These are phyloP conservation scores for Trematocara variabile DNA, from an alignment of 2,113 vertebrate species.

Conservation along the genomic window DNA sequence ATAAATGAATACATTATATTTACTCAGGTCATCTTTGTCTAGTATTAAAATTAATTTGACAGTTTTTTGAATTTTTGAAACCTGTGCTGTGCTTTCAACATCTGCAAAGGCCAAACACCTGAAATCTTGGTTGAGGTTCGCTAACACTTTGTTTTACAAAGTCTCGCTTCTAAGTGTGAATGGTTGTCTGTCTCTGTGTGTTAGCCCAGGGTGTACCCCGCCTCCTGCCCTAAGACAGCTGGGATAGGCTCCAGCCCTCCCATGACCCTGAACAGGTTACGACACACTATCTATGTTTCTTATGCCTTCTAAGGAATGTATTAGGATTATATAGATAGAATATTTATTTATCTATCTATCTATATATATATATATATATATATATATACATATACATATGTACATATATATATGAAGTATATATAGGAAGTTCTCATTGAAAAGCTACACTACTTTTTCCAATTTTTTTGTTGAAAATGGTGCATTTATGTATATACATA, in stretches of 20 bases:
- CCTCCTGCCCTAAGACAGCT: neutral
- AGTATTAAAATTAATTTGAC: neutral
- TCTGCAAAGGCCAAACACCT: neutral
- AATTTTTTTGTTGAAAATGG: neutral
- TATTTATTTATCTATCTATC: no score
- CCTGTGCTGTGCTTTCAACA: neutral
- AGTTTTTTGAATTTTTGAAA: neutral
- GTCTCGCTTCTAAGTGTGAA: neutral
- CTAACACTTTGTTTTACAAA: neutral
- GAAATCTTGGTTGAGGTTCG: neutral
- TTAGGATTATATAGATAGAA: neutral
- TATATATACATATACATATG: no score
- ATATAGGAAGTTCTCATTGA: neutral
- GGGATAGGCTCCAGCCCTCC: neutral
- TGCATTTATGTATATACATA: neutral
- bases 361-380: no score
- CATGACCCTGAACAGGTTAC: neutral
- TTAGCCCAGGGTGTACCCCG: neutral
- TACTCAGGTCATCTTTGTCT: neutral
- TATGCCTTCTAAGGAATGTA: neutral
- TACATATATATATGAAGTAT: no score
- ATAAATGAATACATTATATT: neutral
- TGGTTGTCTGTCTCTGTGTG: neutral
- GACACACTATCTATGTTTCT: neutral
- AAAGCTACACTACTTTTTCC: neutral